A percentile compares a stretch with the other conserved stretches of the same genome.
phyloP scores from a whole-genome alignment of 2,797 vertebrate genomes.

The Crocidura indochinensis region DNA sequence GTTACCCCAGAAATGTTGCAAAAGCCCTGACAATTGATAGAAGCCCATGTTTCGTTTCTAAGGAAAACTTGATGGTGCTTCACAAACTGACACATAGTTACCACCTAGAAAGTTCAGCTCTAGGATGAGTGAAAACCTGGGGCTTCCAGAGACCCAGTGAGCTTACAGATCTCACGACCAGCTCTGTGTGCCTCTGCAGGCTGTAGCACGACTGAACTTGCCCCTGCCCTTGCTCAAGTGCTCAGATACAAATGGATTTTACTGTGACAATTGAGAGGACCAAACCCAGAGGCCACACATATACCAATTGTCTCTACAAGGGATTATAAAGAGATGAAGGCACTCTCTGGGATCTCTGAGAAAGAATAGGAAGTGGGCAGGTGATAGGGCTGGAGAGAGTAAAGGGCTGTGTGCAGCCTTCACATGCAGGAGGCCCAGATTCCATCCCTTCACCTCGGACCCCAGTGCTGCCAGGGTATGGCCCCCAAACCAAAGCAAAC shows the following conservation, averaged over 20 bases:
- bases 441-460: no score
- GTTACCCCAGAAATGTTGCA: background rate
- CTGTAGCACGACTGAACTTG: no score
- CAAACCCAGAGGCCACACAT: background rate
- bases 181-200: no score
- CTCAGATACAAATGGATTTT: fast-evolving
- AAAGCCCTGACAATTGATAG: background rate
- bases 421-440: no score
- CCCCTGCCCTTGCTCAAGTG: fast-evolving
- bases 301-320: background rate
- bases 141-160: no score
- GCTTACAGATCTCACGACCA: no score
- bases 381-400: no score
- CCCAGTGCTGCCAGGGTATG: no score
- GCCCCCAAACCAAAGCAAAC: no score
- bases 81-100: background rate
- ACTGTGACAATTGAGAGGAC: background rate
- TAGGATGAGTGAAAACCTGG: background rate
- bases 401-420: no score
- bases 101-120: fast-evolving
- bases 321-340: background rate
- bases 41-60: background rate
- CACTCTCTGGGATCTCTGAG: background rate
- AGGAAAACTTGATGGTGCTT: background rate
- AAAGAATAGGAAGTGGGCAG: background rate